phyloP scores from a whole-genome alignment of 2,888 invertebrate species.

The Nipponacmea schrenckii region DNA sequence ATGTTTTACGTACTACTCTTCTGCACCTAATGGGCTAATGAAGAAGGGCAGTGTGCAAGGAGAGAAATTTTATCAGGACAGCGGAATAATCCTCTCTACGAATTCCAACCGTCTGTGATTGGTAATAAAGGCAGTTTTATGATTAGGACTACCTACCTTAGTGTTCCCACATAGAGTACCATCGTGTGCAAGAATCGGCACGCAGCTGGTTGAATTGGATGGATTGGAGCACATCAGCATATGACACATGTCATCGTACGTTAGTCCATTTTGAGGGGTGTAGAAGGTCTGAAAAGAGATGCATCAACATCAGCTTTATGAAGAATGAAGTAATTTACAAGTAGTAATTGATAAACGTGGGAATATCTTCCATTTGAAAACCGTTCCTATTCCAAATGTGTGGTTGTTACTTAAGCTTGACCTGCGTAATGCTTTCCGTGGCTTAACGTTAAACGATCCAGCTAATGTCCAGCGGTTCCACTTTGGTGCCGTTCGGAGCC shows the following conservation, averaged over 20 bases:
- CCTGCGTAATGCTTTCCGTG: too few species aligned
- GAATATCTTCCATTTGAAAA: too few species aligned
- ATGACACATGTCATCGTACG: constrained; percentile 15
- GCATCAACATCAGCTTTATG: too few species aligned
- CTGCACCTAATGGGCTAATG: not conserved
- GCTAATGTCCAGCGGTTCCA: too few species aligned
- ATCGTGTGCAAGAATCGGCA: constrained; percentile 15
- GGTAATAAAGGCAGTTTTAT: too few species aligned
- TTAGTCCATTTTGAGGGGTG: not conserved
- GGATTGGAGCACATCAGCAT: constrained; percentile 8
- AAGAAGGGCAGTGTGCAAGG: not conserved
- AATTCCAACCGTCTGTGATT: not conserved
- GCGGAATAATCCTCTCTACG: not conserved
- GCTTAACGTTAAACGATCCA: too few species aligned
- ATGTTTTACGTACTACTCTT: not conserved
- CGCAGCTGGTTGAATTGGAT: not conserved
- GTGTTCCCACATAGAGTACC: constrained; percentile 15
- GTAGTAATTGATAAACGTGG: too few species aligned
- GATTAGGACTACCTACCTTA: constrained; percentile 3
- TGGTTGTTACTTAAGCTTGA: too few species aligned
- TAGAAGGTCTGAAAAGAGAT: not conserved
- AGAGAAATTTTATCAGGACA: too few species aligned
- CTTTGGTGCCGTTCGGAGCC: too few species aligned
- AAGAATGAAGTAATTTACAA: too few species aligned
- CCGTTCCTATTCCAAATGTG: too few species aligned